phyloP scores from a whole-genome alignment of 1,140 invertebrate species.

The Hestina assimilis region DNA sequence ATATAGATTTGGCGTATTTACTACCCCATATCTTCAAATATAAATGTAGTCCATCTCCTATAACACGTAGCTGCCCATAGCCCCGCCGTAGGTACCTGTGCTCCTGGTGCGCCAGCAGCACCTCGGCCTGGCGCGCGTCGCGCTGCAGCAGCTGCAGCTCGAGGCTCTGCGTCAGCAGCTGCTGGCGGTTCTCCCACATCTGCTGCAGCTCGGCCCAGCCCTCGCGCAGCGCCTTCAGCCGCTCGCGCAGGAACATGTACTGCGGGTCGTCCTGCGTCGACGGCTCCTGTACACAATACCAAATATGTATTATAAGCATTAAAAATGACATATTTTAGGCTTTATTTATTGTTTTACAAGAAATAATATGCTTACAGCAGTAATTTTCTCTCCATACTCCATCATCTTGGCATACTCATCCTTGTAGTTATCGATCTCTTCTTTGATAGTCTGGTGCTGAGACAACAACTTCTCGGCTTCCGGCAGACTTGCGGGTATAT shows the following conservation, averaged over 20 bases:
- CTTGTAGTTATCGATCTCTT: conserved; percentile 99
- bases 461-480: conserved; percentile 98
- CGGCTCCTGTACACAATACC: conserved; percentile 76
- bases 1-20: too few species aligned
- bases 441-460: conserved; percentile 97
- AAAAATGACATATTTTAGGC: background rate
- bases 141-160: conserved; percentile 97
- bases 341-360: background rate
- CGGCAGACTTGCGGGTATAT: conserved; percentile 96
- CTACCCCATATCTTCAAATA: background rate
- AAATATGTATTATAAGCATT: background rate
- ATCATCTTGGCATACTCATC: conserved; percentile 99
- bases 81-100: conserved; percentile 80
- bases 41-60: background rate
- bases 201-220: conserved; percentile 99
- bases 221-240: conserved; percentile 97
- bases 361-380: conserved; percentile 81
- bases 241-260: conserved; percentile 98
- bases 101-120: conserved; percentile 98
- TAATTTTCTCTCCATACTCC: conserved; percentile 98
- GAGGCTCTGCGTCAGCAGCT: conserved; percentile 95
- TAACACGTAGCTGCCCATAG: too few species aligned
- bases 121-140: conserved; percentile 98
- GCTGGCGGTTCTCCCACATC: conserved; percentile 99
- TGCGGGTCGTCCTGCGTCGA: conserved; percentile 96